Conservation (phyloP, 2,888 invertebrate genomes). For the Icerya purchasi region DNA sequence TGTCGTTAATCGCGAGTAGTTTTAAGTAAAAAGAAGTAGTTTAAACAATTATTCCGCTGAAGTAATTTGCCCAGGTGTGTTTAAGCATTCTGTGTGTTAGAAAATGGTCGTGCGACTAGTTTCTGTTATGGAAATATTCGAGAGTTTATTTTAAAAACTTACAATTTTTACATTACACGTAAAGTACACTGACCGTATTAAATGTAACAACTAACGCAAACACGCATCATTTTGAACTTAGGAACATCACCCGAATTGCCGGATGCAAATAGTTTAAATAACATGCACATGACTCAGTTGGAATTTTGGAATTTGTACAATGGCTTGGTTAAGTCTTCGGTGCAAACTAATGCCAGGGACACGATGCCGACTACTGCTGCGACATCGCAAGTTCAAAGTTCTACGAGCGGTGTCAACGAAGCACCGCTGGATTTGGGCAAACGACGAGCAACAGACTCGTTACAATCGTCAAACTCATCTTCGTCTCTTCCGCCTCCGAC, state of each 20-base stretch:
- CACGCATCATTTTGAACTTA: too few relatives aligned
- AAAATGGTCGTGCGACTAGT: too few relatives aligned
- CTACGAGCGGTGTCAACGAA: neutral
- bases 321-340: slow-evolving; percentile 6
- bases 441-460: slow-evolving; percentile 1
- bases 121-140: too few relatives aligned
- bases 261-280: slow-evolving; percentile 4
- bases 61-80: too few relatives aligned
- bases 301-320: slow-evolving; percentile 11
- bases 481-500: neutral
- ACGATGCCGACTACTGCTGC: slow-evolving; percentile 5
- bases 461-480: neutral
- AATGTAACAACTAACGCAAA: too few relatives aligned
- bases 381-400: neutral
- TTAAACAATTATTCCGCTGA: too few relatives aligned
- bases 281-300: slow-evolving; percentile 8
- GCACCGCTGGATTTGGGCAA: slow-evolving; percentile 11
- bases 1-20: too few relatives aligned
- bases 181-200: too few relatives aligned
- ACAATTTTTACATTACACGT: too few relatives aligned
- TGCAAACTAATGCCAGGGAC: neutral
- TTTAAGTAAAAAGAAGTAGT: too few relatives aligned
- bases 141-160: too few relatives aligned
- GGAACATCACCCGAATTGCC: slow-evolving; percentile 11
- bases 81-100: too few relatives aligned